phyloP scores from a whole-genome alignment of 92 coral and sea anemone species.

The Micromussa lordhowensis region DNA sequence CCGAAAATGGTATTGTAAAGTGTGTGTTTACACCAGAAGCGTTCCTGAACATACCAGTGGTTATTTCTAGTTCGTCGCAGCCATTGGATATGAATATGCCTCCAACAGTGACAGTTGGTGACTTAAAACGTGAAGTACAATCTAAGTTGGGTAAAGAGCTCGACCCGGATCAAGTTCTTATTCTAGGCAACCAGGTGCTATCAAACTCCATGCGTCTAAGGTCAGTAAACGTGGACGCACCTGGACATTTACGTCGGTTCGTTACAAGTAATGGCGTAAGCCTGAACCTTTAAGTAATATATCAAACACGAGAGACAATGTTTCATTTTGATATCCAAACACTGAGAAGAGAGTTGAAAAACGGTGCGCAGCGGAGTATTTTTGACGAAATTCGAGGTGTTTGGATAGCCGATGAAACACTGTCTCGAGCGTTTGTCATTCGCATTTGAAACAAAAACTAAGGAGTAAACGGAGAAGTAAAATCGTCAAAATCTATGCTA shows the following conservation, averaged over 20 bases:
- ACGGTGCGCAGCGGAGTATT: too few species aligned
- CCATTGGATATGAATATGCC: constrained; percentile 16
- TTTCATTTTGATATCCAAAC: too few species aligned
- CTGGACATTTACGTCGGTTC: neutral
- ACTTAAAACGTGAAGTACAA: constrained; percentile 28
- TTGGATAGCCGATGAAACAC: too few species aligned
- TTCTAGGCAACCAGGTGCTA: neutral
- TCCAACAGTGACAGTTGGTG: constrained; percentile 39
- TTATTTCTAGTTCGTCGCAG: neutral
- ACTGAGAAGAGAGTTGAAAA: too few species aligned
- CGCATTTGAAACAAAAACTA: too few species aligned
- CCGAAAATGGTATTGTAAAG: constrained; percentile 46
- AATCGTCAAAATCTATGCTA: too few species aligned
- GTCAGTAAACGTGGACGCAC: neutral
- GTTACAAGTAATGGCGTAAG: neutral
- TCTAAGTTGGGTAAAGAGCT: neutral
- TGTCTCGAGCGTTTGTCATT: too few species aligned
- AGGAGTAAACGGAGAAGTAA: too few species aligned
- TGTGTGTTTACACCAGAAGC: constrained; percentile 60
- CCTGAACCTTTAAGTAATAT: neutral
- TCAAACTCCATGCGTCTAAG: constrained; percentile 1
- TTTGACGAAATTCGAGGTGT: too few species aligned
- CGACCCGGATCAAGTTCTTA: constrained; percentile 35
- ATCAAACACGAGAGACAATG: too few species aligned
- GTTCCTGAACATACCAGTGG: constrained; percentile 26